Base-by-base conservation (phyloP, 1,140 invertebrate genomes). In the Lithobius niger region DNA sequence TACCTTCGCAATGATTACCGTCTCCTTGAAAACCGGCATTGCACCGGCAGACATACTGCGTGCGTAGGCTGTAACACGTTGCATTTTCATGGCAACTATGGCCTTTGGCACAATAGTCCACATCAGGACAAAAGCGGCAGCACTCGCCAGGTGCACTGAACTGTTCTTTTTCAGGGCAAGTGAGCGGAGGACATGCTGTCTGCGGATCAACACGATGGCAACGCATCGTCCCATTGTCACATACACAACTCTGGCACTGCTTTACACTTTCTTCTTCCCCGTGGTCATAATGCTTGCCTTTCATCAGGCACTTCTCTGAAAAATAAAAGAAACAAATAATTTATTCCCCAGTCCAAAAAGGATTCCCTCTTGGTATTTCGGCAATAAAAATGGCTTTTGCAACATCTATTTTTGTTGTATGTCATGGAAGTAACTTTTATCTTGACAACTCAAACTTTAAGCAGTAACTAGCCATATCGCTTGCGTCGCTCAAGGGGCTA, bases 111-210 rank as follows among this genome's bases (percentile, higher is more conserved):
- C 88, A 92, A 73, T 89, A 90, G 75, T 92, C 86, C 66, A 85
- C 83, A 61, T 84, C 87, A 76, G 81, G 82, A 71, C 89, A 94
- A 66, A 88, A 86, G 69, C 87, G 88, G 74, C 88, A 94, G 71
- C 89, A 94, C 67, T 91, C 82, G 50, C 82, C 86, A 24, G 82
- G 80, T 36, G 87, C 82, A 60, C 79, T 79, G 62, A 91, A 81
- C 69, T 87, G 84, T 64, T 88, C 77, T 36, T 78, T 76, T 22
- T 75, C 70, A 50, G 83, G 80, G 76, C 89, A 94, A n/a, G 81
- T 76, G 54, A 93, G 74, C 59, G 77, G 72, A 24, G 88, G 88
- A 74, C 89, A 94, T 52, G 75, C 77, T 6, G 74, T 80, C 59
- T 83, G 77, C 2, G 82, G 82, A 64, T 88, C 79, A 47, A 83